Percentiles rank a stretch among this genome's conserved stretches.
Conservation (phyloP, 2,797 vertebrate genomes). For the Rhincodon typus region DNA sequence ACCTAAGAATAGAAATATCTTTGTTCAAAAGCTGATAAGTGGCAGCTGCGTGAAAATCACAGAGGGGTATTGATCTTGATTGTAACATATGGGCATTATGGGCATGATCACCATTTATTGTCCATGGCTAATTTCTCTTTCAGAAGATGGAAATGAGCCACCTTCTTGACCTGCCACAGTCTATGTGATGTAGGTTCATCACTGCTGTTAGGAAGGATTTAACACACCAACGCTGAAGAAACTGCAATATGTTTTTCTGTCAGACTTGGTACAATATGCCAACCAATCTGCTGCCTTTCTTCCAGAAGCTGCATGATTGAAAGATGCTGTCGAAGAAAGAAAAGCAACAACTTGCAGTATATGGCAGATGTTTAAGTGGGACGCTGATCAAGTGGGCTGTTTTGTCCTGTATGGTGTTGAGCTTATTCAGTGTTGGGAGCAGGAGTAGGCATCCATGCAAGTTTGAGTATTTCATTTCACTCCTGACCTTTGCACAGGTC, state of each 20-base stretch:
- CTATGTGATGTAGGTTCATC: not conserved
- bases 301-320: not conserved
- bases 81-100: too few relatives aligned
- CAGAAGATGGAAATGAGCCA: too few relatives aligned
- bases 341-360: too few relatives aligned
- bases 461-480: not conserved
- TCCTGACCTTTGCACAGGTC: not conserved
- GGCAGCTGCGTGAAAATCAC: too few relatives aligned
- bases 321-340: not conserved
- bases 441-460: not conserved
- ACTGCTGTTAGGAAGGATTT: not conserved
- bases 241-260: too few relatives aligned
- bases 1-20: not conserved
- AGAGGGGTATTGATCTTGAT: too few relatives aligned
- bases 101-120: too few relatives aligned
- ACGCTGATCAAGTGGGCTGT: not conserved
- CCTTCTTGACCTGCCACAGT: too few relatives aligned
- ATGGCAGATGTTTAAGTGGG: not conserved
- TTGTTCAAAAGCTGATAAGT: not conserved
- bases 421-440: not conserved
- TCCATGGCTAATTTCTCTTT: too few relatives aligned
- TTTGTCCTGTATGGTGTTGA: not conserved
- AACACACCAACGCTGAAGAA: too few relatives aligned
- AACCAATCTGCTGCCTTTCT: not conserved
- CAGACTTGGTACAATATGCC: too few relatives aligned